Percentiles rank a stretch among this genome's conserved stretches.
Conservation (phyloP, 1,140 invertebrate species). For the Drosophila auraria region DNA sequence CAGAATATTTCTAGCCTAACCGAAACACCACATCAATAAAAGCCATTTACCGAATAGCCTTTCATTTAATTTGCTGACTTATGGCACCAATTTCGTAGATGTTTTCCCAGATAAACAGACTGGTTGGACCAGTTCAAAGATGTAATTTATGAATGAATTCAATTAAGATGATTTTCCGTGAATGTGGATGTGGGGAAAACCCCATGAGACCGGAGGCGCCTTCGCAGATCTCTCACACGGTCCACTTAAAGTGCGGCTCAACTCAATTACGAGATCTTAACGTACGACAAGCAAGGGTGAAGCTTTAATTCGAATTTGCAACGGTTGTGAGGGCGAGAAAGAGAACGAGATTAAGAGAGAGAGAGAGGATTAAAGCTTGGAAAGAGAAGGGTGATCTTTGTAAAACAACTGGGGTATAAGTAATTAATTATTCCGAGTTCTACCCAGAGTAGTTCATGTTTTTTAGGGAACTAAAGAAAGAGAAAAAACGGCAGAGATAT, state of each 20-base stretch:
- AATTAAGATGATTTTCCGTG: conserved; percentile 70
- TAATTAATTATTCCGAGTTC: conserved; percentile 1
- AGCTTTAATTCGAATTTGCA: conserved; percentile 54
- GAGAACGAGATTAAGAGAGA: neutral
- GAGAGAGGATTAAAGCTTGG: too few relatives aligned
- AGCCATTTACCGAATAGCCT: conserved; percentile 40
- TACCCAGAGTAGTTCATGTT: neutral
- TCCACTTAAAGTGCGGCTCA: conserved; percentile 58
- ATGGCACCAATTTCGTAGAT: conserved; percentile 48
- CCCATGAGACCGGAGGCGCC: conserved; percentile 13
- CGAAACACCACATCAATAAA: conserved; percentile 31
- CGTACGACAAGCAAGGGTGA: conserved; percentile 12
- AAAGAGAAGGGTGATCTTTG: neutral
- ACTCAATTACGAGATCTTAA: conserved; percentile 61
- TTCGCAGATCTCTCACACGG: conserved; percentile 47
- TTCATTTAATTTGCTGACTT: conserved; percentile 39
- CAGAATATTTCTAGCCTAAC: neutral
- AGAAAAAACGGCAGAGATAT: neutral
- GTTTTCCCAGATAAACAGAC: conserved; percentile 32
- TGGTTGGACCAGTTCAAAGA: conserved; percentile 43
- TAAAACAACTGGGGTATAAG: neutral
- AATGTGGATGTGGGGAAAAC: conserved; percentile 30
- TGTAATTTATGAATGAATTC: conserved; percentile 76
- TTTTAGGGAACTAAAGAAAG: neutral
- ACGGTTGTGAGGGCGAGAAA: conserved; percentile 21